Evolutionary conservation across 1,140 invertebrate species (phyloP).

Genomic region (Lepidurus packardi): DNA sequence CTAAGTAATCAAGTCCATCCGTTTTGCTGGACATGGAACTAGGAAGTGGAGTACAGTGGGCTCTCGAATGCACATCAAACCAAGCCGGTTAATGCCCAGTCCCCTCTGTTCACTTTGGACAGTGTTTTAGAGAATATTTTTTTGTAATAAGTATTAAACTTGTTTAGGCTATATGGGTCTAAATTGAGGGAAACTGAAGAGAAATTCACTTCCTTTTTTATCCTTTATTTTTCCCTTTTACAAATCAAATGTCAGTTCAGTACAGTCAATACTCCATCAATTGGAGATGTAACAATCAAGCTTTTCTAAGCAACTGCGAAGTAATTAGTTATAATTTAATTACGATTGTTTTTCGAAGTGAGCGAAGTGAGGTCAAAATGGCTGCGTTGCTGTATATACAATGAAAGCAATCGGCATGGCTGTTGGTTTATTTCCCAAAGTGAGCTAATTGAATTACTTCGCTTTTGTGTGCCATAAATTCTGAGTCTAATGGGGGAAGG

Average conservation of each 20-base stretch:
- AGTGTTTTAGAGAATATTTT: no score
- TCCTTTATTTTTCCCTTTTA: no score
- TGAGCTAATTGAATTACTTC: background rate
- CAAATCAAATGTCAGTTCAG: no score
- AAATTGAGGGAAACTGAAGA: no score
- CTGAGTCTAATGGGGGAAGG: background rate
- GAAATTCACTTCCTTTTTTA: no score
- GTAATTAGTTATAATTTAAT: background rate
- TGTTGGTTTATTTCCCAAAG: background rate
- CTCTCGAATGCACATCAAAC: background rate
- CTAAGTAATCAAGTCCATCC: constrained; percentile 8
- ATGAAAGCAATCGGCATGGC: background rate
- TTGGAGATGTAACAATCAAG: no score
- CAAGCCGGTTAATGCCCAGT: background rate
- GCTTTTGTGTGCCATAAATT: background rate
- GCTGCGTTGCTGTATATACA: background rate
- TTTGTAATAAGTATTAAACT: no score
- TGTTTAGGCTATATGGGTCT: no score
- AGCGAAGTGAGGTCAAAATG: no score
- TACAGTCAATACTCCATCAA: no score
- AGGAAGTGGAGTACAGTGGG: background rate
- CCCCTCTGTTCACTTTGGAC: background rate
- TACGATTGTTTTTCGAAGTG: background rate
- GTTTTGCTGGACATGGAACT: background rate
- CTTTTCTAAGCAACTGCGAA: background rate